These are phyloP conservation scores for Drosophila kurseongensis DNA, from an alignment of 1,140 invertebrate genomes.

Conservation along the genomic window DNA sequence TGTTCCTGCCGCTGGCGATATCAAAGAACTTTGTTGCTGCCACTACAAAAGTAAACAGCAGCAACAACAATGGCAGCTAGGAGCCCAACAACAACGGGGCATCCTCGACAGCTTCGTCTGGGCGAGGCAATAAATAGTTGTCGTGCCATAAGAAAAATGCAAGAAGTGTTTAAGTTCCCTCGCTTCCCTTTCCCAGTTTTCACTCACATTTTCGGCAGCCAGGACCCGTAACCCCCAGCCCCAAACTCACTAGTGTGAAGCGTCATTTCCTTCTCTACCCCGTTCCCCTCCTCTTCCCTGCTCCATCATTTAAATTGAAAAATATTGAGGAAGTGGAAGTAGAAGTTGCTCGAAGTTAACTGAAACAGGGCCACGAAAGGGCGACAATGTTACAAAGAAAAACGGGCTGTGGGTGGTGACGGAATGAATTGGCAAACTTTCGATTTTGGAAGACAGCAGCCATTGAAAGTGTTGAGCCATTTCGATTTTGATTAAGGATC, in stretches of 20 bases:
- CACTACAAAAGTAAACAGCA: constrained; percentile 52
- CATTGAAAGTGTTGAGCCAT: constrained; percentile 33
- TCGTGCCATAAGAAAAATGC: constrained; percentile 80
- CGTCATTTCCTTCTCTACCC: constrained; percentile 47
- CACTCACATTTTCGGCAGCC: constrained; percentile 36
- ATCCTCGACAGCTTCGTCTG: constrained; percentile 49
- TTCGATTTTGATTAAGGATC: constrained; percentile 45
- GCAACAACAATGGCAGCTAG: constrained; percentile 30
- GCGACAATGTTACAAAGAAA: constrained; percentile 31
- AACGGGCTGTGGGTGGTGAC: not conserved
- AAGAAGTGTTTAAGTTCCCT: constrained; percentile 76
- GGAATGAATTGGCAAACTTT: constrained; percentile 52
- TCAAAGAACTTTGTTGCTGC: constrained; percentile 68
- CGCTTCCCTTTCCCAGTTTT: not conserved
- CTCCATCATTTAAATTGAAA: constrained; percentile 80
- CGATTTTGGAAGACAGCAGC: constrained; percentile 40
- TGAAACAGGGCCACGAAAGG: constrained; percentile 22
- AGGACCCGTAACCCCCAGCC: constrained; percentile 44
- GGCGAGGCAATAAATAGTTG: constrained; percentile 75
- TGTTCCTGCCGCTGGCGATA: constrained; percentile 45
- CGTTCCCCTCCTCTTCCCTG: constrained; percentile 22
- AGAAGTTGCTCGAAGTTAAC: constrained; percentile 46
- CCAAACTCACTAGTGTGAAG: constrained; percentile 31
- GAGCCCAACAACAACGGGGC: constrained; percentile 13
- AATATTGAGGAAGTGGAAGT: constrained; percentile 48